Evolutionary conservation across 2,113 vertebrate genomes (phyloP).

Genomic region (Pachypanchax playfairii): DNA sequence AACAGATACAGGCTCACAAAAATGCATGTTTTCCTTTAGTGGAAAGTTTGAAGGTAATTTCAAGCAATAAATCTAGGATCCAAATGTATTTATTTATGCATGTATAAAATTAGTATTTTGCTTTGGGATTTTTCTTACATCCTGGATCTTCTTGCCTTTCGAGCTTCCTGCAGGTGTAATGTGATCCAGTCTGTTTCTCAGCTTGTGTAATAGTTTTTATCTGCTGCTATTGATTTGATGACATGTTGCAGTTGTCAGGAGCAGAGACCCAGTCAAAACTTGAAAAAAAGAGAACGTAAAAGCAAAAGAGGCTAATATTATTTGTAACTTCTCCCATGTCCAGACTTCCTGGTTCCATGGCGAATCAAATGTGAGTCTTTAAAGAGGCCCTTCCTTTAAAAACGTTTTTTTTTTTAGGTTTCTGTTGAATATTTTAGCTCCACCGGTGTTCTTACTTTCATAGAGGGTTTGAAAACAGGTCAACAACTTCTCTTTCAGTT

Average conservation of each 20-base stretch:
- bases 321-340: too few relatives aligned
- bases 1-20: constrained; percentile 26
- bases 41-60: constrained; percentile 26
- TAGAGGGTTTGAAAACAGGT: too few relatives aligned
- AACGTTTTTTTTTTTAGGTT: too few relatives aligned
- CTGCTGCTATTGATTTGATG: constrained; percentile 27
- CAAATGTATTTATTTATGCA: constrained; percentile 12
- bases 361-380: too few relatives aligned
- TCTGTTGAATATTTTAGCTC: too few relatives aligned
- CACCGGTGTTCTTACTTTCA: too few relatives aligned
- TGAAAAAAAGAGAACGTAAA: not conserved
- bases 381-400: too few relatives aligned
- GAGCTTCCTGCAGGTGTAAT: constrained; percentile 15
- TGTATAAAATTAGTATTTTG: constrained; percentile 8
- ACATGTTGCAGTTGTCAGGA: constrained; percentile 15
- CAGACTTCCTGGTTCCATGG: too few relatives aligned
- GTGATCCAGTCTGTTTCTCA: constrained; percentile 16
- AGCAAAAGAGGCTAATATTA: not conserved
- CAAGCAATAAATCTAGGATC: constrained; percentile 8
- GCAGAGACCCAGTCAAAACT: not conserved
- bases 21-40: constrained; percentile 22
- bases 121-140: constrained; percentile 2
- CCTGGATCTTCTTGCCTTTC: constrained; percentile 19
- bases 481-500: too few relatives aligned
- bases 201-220: constrained; percentile 19